Percentiles rank a stretch among this genome's conserved stretches.
Conservation (phyloP, 2,113 vertebrate species). For the Perca fluviatilis region DNA sequence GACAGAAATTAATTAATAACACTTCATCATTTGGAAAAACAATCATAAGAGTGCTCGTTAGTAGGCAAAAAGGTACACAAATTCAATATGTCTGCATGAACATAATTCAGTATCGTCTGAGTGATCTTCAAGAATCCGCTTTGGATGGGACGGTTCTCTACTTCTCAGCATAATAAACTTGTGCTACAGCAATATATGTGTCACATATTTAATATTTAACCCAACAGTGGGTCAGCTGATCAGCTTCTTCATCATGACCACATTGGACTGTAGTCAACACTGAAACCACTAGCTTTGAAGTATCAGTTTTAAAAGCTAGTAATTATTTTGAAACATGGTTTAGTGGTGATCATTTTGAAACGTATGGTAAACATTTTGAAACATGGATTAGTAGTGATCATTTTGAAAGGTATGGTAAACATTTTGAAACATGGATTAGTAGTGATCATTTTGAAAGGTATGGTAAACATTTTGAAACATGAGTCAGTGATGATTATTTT, state of each 20-base stretch:
- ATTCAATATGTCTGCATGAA: background rate
- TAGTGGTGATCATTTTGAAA: background rate
- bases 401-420: background rate
- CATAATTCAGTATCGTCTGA: background rate
- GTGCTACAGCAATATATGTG: background rate
- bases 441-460: background rate
- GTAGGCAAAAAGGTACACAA: background rate
- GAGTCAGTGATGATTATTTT: background rate
- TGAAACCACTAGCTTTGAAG: background rate
- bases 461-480: background rate
- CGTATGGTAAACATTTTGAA: background rate
- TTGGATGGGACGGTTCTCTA: background rate
- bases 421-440: background rate
- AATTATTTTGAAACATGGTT: background rate
- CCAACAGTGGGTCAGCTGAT: constrained; percentile 21
- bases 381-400: background rate
- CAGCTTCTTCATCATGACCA: background rate
- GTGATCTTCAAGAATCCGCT: background rate
- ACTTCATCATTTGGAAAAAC: background rate
- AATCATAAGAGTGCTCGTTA: too few relatives aligned
- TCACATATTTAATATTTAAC: constrained; percentile 6
- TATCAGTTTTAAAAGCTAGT: background rate
- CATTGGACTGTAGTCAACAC: background rate
- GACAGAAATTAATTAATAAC: background rate
- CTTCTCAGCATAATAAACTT: background rate